Percentiles rank a stretch among this genome's conserved stretches.
These are phyloP conservation scores for Sclerodermus sp. DNA, from an alignment of 2,888 invertebrate species.

Conservation along the genomic window DNA sequence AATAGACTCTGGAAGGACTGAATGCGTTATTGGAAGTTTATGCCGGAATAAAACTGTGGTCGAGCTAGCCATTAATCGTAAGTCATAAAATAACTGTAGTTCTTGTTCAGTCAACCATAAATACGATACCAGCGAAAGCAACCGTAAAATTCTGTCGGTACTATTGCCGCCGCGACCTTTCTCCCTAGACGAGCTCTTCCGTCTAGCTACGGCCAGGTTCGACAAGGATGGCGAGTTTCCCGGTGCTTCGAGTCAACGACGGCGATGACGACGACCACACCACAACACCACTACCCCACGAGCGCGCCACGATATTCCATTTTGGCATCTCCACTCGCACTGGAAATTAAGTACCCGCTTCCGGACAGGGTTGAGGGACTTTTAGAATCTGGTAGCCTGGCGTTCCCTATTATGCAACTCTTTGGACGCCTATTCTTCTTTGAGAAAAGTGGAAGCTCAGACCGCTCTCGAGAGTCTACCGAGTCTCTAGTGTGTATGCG, in stretches of 20 bases:
- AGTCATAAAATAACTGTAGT: not conserved
- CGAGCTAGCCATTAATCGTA: not conserved
- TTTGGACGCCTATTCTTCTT: constrained; percentile 38
- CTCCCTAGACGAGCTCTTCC: too few species aligned
- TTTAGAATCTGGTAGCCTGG: not conserved
- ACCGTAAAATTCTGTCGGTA: not conserved
- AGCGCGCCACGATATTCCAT: too few species aligned
- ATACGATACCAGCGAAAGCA: not conserved
- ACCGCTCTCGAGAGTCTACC: constrained; percentile 27
- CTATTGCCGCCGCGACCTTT: too few species aligned
- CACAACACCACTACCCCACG: too few species aligned
- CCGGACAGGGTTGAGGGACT: not conserved
- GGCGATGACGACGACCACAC: too few species aligned
- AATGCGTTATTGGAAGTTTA: too few species aligned
- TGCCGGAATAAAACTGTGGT: too few species aligned
- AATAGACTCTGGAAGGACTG: too few species aligned
- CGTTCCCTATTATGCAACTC: constrained; percentile 34
- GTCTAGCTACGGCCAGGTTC: too few species aligned
- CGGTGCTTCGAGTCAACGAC: too few species aligned
- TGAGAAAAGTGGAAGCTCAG: constrained; percentile 34
- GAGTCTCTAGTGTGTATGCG: constrained; percentile 25
- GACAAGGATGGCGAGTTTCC: too few species aligned
- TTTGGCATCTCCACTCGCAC: too few species aligned
- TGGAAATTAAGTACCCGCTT: not conserved
- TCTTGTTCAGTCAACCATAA: not conserved